Percentiles rank a stretch among this genome's conserved stretches.
phyloP scores from a whole-genome alignment of 1,140 invertebrate genomes.

The Drosophila funebris region DNA sequence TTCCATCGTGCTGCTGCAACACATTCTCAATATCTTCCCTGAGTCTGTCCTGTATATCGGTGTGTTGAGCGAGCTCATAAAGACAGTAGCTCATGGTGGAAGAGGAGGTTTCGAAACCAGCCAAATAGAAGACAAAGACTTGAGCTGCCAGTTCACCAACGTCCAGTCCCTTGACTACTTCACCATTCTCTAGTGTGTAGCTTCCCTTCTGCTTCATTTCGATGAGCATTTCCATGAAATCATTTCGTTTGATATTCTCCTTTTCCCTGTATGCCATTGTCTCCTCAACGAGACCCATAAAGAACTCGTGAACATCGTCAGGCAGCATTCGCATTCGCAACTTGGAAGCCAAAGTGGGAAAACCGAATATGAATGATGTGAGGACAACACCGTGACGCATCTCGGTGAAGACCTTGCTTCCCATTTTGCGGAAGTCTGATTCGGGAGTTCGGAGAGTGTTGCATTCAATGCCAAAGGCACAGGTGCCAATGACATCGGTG shows the following conservation, averaged over 20 bases:
- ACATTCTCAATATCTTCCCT: conserved; percentile 84
- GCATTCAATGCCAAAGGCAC: conserved; percentile 85
- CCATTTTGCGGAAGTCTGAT: conserved; percentile 83
- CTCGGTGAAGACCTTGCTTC: conserved; percentile 49
- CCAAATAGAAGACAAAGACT: conserved; percentile 87
- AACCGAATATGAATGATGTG: conserved; percentile 51
- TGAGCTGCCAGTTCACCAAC: conserved; percentile 84
- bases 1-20: conserved; percentile 83
- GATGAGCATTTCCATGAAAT: conserved; percentile 86
- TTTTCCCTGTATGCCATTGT: conserved; percentile 84
- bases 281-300: conserved; percentile 83
- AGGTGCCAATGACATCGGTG: conserved; percentile 86
- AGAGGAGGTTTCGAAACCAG: conserved; percentile 86
- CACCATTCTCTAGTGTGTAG: conserved; percentile 54
- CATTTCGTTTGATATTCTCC: conserved; percentile 84
- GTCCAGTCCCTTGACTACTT: conserved; percentile 51
- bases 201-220: conserved; percentile 83
- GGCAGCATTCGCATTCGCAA: conserved; percentile 44
- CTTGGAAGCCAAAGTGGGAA: conserved; percentile 43
- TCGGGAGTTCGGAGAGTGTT: conserved; percentile 83
- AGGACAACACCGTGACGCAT: conserved; percentile 37
- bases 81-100: conserved; percentile 84
- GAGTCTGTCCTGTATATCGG: conserved; percentile 84
- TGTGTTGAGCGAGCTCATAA: conserved; percentile 84
- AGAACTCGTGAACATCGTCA: conserved; percentile 84